Percentiles rank a stretch among this genome's conserved stretches.
These are phyloP conservation scores for Sinosuthora webbiana DNA, from an alignment of 2,113 vertebrate genomes.

Conservation along the genomic window DNA sequence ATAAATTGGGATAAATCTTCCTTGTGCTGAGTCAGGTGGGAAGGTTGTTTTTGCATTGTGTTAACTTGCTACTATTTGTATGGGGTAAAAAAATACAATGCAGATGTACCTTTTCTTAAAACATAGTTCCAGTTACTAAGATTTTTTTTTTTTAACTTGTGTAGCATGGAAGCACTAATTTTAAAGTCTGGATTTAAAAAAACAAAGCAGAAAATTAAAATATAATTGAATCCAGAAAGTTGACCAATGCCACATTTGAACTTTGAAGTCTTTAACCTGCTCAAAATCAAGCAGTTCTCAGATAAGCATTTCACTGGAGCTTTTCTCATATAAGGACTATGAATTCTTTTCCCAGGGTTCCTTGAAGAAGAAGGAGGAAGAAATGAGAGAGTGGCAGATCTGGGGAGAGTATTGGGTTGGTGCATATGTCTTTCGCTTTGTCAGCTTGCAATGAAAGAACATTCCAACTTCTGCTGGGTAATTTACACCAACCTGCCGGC, in stretches of 20 bases:
- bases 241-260: neutral
- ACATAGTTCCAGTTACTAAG: neutral
- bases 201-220: neutral
- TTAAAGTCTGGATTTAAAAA: neutral
- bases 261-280: neutral
- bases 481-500: neutral
- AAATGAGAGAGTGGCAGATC: neutral
- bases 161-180: neutral
- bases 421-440: neutral
- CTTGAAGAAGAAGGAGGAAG: neutral
- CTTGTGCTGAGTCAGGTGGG: neutral
- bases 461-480: neutral
- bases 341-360: neutral
- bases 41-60: neutral
- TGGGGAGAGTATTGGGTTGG: rapidly evolving
- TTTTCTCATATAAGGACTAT: neutral
- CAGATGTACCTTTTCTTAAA: neutral
- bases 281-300: neutral
- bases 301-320: neutral
- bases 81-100: neutral
- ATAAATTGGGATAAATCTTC: neutral
- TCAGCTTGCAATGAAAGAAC: neutral
- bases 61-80: neutral
- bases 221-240: neutral
- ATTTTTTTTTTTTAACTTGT: neutral